A percentile compares a stretch with the other conserved stretches of the same genome.
Evolutionary conservation across 2,888 invertebrate genomes (phyloP).

Genomic region (Drosophila flavopinicola): DNA sequence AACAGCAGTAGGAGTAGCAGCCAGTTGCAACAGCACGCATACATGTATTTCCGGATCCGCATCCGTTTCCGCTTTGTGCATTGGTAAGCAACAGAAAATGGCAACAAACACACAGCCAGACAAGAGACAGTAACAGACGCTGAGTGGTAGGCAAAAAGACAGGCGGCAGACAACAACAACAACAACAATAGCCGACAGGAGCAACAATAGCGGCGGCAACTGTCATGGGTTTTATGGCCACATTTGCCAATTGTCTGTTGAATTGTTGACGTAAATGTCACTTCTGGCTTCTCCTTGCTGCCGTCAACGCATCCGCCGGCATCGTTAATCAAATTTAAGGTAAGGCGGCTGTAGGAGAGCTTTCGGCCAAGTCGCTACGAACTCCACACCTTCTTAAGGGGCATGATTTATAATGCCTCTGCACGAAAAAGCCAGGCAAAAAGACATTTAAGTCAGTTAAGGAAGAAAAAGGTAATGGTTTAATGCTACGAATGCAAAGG

Average conservation of each 20-base stretch:
- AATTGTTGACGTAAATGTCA: conserved; percentile 78
- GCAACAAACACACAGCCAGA: conserved; percentile 28
- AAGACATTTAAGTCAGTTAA: no score
- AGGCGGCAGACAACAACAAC: conserved; percentile 33
- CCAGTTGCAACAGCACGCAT: conserved; percentile 67
- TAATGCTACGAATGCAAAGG: no score
- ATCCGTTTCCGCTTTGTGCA: conserved; percentile 80
- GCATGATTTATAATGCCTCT: conserved; percentile 13
- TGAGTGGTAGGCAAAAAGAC: conserved; percentile 51
- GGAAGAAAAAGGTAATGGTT: no score
- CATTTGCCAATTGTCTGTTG: conserved; percentile 82
- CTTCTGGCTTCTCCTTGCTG: conserved; percentile 27
- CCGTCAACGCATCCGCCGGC: conserved; percentile 31
- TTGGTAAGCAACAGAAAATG: conserved; percentile 64
- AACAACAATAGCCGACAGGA: conserved; percentile 9
- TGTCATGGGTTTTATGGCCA: conserved; percentile 79
- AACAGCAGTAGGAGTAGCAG: conserved; percentile 45
- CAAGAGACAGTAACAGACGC: conserved; percentile 10
- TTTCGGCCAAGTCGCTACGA: conserved; percentile 31
- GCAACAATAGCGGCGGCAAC: conserved; percentile 44
- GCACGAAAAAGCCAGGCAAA: no score
- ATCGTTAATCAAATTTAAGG: conserved; percentile 71
- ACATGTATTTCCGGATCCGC: conserved; percentile 77
- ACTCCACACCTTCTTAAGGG: conserved; percentile 63
- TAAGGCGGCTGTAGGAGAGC: conserved; percentile 38